Evolutionary conservation across 2,888 invertebrate species (phyloP).

Genomic region (Deroplatys truncata): DNA sequence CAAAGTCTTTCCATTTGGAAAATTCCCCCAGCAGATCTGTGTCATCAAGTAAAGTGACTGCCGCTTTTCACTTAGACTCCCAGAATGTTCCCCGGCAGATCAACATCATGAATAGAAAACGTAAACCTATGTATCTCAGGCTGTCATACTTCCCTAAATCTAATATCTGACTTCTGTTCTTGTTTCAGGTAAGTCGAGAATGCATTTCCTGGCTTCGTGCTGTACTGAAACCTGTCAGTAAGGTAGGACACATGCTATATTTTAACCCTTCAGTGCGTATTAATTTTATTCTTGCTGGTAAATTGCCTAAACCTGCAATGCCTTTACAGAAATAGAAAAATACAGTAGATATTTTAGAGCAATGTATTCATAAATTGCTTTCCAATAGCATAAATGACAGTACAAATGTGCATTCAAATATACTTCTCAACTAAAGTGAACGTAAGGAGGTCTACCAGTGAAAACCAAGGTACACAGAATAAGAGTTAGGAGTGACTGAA

Average conservation of each 20-base stretch:
- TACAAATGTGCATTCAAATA: no score
- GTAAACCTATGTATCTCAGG: background rate
- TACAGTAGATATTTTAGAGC: no score
- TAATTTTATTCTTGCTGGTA: no score
- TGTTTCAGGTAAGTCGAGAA: background rate
- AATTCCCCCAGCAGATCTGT: background rate
- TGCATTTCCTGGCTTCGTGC: background rate
- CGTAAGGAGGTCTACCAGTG: no score
- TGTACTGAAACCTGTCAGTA: background rate
- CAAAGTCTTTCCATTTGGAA: background rate
- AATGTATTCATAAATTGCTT: no score
- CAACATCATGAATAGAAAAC: background rate
- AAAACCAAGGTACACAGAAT: no score
- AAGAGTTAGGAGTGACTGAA: no score
- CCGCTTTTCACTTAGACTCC: background rate
- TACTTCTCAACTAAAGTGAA: no score
- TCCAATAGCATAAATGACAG: no score
- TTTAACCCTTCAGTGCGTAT: no score
- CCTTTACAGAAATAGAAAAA: no score
- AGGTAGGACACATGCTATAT: background rate
- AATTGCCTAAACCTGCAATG: no score
- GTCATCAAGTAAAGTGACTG: background rate
- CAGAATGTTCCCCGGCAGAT: background rate
- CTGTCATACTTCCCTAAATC: background rate
- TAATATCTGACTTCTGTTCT: background rate